A percentile compares a stretch with the other conserved stretches of the same genome.
phyloP scores from a whole-genome alignment of 2,888 invertebrate genomes.

The Lepidonotus clava region DNA sequence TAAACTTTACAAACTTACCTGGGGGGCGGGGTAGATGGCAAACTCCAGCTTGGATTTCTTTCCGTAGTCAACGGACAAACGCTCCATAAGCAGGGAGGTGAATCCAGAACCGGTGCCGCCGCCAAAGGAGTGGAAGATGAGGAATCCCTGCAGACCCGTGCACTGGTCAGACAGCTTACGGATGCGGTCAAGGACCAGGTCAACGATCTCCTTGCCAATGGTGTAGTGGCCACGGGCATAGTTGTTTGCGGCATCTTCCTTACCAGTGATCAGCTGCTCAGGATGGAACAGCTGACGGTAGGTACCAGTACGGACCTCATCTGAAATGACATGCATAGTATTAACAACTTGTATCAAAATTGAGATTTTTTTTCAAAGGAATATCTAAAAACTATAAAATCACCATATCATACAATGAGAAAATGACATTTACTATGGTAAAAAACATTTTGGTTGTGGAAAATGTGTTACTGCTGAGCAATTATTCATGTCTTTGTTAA shows the following conservation, averaged over 20 bases:
- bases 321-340: conserved; percentile 83
- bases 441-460: neutral
- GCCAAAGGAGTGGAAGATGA: conserved; percentile 53
- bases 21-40: conserved; percentile 88
- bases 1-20: conserved; percentile 91
- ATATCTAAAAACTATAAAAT: too few relatives aligned
- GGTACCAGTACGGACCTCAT: conserved; percentile 93
- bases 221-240: conserved; percentile 85
- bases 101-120: conserved; percentile 52
- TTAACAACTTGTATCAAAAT: neutral
- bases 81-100: conserved; percentile 52
- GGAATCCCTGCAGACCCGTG: conserved; percentile 85
- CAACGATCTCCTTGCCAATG: conserved; percentile 90
- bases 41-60: conserved; percentile 55
- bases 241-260: conserved; percentile 55
- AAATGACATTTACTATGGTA: neutral
- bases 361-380: neutral
- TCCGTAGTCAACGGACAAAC: conserved; percentile 50
- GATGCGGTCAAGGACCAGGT: conserved; percentile 87
- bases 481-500: neutral
- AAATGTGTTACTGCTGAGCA: neutral
- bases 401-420: too few relatives aligned
- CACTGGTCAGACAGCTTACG: conserved; percentile 89
- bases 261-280: conserved; percentile 55
- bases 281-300: conserved; percentile 54